Base-by-base conservation (phyloP, 2,888 invertebrate species). In the Theretra japonica region DNA sequence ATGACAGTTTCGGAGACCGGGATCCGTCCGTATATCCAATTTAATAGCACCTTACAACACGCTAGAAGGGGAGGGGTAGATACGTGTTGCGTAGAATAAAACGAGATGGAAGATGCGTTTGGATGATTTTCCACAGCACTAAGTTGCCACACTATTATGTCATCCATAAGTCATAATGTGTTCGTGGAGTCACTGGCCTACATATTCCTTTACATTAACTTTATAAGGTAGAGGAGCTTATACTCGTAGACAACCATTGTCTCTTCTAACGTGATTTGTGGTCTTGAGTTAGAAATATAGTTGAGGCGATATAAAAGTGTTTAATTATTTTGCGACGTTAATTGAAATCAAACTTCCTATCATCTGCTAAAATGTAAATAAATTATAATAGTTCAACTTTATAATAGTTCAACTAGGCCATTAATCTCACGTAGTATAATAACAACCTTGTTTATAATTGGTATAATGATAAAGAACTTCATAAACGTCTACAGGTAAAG, bases 131-230 rank as follows among this genome's bases (percentile, higher is more conserved):
- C 60, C 25, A 41, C 5, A 21, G 60, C 60, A 70, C 30, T 60
- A 70, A 53, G 30, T 70, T 70, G 57, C 70, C 30, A 30, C 70
- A 70, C 70, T 70, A 62, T 70, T 70, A 70, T 70, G 70, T 53
- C 70, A 70, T 70, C 70, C 58, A 72, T 72, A 72, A 72, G 72
- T 70, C 70, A 73, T 70, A 65, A 70, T 58, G 70, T 70, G 70
- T 25, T 50, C 72, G 60, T 60, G 60, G 53, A 70, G 70, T 70
- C 70, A 70, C 23, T 70, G 70, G 30, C 70, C 50, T 62, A 70
- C 70, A 60, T 62, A 41, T 30, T 72, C 74, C 72, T 30, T 30
- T 30, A 30, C 60, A 50, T 30, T 23, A 62, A 62, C 70, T 50
- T 41, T 58, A 6, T 53, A 53, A 21, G 30, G 60, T 48, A 30